Conservation (phyloP, 1,140 invertebrate species). For the Penaeus japonicus region DNA sequence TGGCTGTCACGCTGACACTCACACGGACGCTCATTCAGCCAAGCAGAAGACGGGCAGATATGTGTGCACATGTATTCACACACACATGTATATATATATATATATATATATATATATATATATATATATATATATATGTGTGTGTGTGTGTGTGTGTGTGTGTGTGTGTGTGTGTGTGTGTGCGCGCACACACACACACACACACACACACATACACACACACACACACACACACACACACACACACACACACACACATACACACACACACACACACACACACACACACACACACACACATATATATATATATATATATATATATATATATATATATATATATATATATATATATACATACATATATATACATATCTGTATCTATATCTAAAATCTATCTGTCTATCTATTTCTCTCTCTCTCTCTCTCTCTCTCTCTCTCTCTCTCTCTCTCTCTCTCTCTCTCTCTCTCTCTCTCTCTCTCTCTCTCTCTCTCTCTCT, state of each 20-base stretch:
- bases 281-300: background rate
- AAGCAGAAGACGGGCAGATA: no score
- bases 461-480: conserved; percentile 15
- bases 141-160: background rate
- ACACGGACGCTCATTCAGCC: background rate
- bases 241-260: background rate
- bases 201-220: background rate
- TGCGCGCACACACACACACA: background rate
- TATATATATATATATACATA: background rate
- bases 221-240: background rate
- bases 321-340: background rate
- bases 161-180: background rate
- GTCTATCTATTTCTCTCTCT: background rate
- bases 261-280: background rate
- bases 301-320: background rate
- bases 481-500: conserved; percentile 9
- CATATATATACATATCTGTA: background rate
- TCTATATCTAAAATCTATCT: background rate
- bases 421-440: background rate
- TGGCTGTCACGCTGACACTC: background rate
- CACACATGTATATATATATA: background rate
- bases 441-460: background rate
- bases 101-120: background rate
- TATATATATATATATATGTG: background rate
- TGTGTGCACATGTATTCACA: no score